phyloP scores from a whole-genome alignment of 2,113 vertebrate genomes.

The Myotis lucifugus region DNA sequence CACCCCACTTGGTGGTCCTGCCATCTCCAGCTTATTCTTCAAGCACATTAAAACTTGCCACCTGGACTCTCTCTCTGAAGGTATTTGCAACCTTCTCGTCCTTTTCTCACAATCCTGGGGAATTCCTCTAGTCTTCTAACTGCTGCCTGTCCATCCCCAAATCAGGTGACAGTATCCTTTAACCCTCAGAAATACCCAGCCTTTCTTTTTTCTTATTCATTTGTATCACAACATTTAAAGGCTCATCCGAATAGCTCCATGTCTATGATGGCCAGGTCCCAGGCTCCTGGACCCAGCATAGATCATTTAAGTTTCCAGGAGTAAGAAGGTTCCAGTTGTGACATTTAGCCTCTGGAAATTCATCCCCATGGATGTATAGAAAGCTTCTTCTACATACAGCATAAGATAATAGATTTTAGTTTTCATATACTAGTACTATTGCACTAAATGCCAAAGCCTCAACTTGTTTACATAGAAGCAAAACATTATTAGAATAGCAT shows the following conservation, averaged over 20 bases:
- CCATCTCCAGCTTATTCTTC: neutral
- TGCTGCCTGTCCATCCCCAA: neutral
- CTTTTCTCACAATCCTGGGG: neutral
- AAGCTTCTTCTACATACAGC: neutral
- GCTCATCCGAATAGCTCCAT: neutral
- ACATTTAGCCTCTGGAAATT: neutral
- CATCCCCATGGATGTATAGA: neutral
- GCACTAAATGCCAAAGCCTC: neutral
- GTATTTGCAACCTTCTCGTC: neutral
- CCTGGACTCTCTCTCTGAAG: neutral
- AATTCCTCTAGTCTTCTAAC: neutral
- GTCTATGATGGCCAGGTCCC: neutral
- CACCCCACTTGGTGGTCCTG: accelerated
- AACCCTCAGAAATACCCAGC: neutral
- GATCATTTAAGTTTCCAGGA: neutral
- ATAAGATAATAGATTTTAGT: neutral
- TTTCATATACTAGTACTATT: neutral
- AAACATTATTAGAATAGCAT: neutral
- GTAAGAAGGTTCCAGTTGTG: neutral
- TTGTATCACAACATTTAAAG: neutral
- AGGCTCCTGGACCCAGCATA: neutral
- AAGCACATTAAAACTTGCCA: neutral
- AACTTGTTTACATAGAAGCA: neutral
- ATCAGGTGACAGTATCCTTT: neutral
- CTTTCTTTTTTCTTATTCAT: neutral